These are phyloP conservation scores for Bolborhynchus lineola DNA, from an alignment of 2,113 vertebrate genomes.

Conservation along the genomic window DNA sequence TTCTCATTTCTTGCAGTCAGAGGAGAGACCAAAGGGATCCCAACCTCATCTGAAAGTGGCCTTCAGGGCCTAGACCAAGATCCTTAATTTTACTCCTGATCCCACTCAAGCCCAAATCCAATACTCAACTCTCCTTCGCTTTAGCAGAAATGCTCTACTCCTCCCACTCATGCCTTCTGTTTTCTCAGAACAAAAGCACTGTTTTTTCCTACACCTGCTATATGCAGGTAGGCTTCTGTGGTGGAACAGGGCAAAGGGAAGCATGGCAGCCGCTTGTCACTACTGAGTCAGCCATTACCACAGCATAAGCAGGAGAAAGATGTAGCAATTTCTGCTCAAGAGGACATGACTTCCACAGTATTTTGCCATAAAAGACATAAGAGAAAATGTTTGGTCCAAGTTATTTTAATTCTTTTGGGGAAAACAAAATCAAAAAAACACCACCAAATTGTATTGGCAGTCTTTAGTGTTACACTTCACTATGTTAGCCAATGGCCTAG, in stretches of 20 bases:
- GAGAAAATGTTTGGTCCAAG: not conserved
- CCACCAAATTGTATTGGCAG: not conserved
- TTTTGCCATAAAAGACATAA: not conserved
- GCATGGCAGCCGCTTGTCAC: not conserved
- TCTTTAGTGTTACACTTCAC: not conserved
- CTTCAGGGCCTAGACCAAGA: not conserved
- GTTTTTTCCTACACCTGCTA: not conserved
- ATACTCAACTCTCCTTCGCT: not conserved
- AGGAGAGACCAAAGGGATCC: not conserved
- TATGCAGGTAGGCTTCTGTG: not conserved
- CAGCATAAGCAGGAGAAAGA: not conserved
- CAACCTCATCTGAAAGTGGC: not conserved
- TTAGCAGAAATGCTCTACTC: not conserved
- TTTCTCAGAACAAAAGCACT: not conserved
- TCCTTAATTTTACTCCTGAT: rapidly evolving
- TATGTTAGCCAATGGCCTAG: not conserved
- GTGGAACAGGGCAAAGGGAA: not conserved
- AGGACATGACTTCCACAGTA: not conserved
- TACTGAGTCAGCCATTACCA: not conserved
- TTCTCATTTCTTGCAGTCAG: not conserved
- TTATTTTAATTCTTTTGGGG: not conserved
- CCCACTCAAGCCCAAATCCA: not conserved
- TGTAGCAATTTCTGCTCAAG: not conserved
- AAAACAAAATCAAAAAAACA: too few species aligned
- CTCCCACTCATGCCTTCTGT: not conserved